Evolutionary conservation across 2,113 vertebrate species (phyloP).

Genomic region (Anthoscopus minutus): DNA sequence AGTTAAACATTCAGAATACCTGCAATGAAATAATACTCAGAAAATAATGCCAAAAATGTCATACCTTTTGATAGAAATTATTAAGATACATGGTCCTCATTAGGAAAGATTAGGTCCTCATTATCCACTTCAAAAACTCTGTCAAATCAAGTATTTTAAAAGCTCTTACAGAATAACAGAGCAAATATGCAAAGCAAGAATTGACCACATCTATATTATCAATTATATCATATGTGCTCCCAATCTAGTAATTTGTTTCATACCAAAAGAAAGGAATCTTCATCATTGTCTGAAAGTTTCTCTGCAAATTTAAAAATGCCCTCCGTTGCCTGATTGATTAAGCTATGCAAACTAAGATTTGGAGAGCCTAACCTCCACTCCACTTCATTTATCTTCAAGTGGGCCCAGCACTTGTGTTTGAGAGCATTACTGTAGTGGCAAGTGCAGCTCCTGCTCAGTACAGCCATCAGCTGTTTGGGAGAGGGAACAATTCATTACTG

Average conservation of each 20-base stretch:
- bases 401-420: not conserved
- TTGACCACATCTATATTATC: not conserved
- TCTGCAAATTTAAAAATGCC: not conserved
- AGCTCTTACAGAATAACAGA: not conserved
- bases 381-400: constrained; percentile 28
- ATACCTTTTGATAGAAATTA: not conserved
- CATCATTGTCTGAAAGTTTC: not conserved
- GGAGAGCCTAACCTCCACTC: not conserved
- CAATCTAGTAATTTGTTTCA: not conserved
- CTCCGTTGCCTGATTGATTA: not conserved
- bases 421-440: not conserved
- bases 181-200: not conserved
- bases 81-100: not conserved
- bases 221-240: not conserved
- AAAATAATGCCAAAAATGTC: not conserved
- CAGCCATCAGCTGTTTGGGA: not conserved
- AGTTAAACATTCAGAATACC: not conserved
- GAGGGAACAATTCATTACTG: not conserved
- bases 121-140: constrained; percentile 19
- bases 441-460: not conserved
- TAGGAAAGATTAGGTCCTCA: constrained; percentile 25
- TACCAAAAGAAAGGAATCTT: not conserved
- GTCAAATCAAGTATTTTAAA: constrained; percentile 29
- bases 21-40: not conserved
- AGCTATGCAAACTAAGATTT: not conserved